Percentiles rank a stretch among this genome's conserved stretches.
Conservation (phyloP, 2,797 vertebrate species). For the Gobio occitaniae region DNA sequence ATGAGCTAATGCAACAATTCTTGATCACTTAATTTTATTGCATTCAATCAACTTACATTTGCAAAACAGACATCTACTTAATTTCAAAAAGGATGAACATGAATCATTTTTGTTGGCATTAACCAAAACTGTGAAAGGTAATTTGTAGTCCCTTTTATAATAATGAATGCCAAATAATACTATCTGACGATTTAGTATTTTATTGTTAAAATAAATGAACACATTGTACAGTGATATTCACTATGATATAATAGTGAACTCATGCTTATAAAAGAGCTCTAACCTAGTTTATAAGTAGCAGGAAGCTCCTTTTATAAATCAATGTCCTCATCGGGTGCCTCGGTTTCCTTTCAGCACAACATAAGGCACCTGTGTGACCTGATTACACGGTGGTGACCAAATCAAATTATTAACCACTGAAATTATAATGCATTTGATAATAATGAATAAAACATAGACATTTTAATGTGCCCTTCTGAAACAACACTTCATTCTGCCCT, state of each 20-base stretch:
- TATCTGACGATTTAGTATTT: not conserved
- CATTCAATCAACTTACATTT: not conserved
- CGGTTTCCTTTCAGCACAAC: not conserved
- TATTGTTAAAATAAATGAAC: conserved; percentile 17
- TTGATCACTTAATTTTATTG: not conserved
- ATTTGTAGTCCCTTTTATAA: not conserved
- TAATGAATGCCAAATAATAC: conserved; percentile 16
- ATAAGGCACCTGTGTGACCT: conserved; percentile 35
- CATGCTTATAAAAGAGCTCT: not conserved
- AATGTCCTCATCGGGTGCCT: not conserved
- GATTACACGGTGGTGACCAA: conserved; percentile 11
- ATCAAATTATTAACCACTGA: not conserved
- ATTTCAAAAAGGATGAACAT: not conserved
- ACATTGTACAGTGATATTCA: conserved; percentile 7
- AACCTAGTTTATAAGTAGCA: conserved; percentile 24
- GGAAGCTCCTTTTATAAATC: conserved; percentile 14
- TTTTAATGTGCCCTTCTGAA: conserved; percentile 6
- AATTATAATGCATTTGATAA: not conserved
- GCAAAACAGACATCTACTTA: not conserved
- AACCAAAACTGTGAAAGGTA: not conserved
- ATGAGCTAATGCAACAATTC: not conserved
- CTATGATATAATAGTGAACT: not conserved
- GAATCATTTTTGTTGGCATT: not conserved
- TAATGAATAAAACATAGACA: conserved; percentile 1
- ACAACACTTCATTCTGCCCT: not conserved